Base-by-base conservation (phyloP, 2,797 vertebrate genomes). In the Eulemur mongoz region DNA sequence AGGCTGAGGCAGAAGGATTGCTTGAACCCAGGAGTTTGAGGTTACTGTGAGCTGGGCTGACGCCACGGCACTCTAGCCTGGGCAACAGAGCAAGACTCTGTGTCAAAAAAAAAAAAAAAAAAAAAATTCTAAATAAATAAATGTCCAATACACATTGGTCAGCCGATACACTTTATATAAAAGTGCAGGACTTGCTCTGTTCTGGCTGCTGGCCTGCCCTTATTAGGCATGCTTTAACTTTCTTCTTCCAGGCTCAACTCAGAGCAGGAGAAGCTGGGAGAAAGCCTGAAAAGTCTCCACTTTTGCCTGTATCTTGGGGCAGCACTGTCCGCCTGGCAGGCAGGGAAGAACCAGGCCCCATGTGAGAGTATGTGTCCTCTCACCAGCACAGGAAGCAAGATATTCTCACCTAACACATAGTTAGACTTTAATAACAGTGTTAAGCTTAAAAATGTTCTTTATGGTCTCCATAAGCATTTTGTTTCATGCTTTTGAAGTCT, bases 401-500 rank as follows among this genome's bases (percentile, higher is more conserved):
- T 43, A 50, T 82, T 86, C 94, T 79, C 61, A 83, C 14, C 32
- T 76, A 75, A 40, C 4, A 9, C 30, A 54, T 75, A 69, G n/a
- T 63, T 81, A 93, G 78, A 69, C 35, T 72, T 90, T 78, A 92
- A 52, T 11, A 72, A 78, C 65, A 82, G 22, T 79, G 65, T 86
- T 80, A 93, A 85, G 76, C 45, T 89, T 76, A 67, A 92, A 81
- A 91, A 17, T 35, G 45, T 88, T 57, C 61, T 23, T 65, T 35
- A 9, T n/a, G 54, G 23, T 92, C 65, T 92, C 81, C 22, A 40
- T 48, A 50, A 82, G 45, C 43, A 54, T 93, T 96, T 94, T 73
- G 48, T 88, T 93, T 96, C 59, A 82, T 67, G 65, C 40, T 48
- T 80, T 93, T 48, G 65, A 92, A 96, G 81, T 94, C 92, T 88